Evolutionary conservation across 2,113 vertebrate species (phyloP), one percentile per base, ranked within the genome.

Genomic region (Calidris pygmaea): DNA sequence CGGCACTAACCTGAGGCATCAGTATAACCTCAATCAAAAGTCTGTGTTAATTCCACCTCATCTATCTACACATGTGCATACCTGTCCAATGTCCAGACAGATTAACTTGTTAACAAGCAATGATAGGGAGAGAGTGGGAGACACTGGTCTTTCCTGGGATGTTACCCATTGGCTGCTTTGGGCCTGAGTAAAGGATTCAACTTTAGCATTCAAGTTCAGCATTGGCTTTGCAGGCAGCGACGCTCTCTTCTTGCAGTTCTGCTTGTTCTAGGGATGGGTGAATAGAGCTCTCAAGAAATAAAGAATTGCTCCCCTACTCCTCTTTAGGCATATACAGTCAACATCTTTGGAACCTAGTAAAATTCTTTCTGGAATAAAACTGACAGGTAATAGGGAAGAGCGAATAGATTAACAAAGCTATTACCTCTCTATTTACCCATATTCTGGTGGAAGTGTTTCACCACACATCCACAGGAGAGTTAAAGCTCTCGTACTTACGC

Each of bases 401-500:
- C 56, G 18, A 52, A 27, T 0, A 65, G 19, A 37, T 15, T 27
- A 91, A 55, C 23, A 72, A 70, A 71, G 17, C 10, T 47, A 27
- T 29, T 37, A 32, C 10, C 58, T 83, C 43, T 41, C 4, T 15
- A 4, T 32, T 12, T 63, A n/a, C 32, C 50, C 34, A 24, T 4
- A 23, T 14, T 63, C 20, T 78, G 27, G 20, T 8, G 15, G 6
- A 56, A 39, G 29, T 18, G 14, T 56, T 50, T 67, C 76, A 66
- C 24, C 34, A 45, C 26, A 29, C 0, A 3, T 20, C 80, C 41
- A 74, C 7, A 52, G 50, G 2, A 39, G 32, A 58, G 55, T 32
- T 26, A 60, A 83, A 91, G 67, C 30, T 56, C 78, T 66, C 3
- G 7, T 59, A 96, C 98, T 98, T 97, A 99, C 99, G 95, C 32